Base-by-base conservation (phyloP, 2,888 invertebrate genomes). In the Meiosimyza decipiens region DNA sequence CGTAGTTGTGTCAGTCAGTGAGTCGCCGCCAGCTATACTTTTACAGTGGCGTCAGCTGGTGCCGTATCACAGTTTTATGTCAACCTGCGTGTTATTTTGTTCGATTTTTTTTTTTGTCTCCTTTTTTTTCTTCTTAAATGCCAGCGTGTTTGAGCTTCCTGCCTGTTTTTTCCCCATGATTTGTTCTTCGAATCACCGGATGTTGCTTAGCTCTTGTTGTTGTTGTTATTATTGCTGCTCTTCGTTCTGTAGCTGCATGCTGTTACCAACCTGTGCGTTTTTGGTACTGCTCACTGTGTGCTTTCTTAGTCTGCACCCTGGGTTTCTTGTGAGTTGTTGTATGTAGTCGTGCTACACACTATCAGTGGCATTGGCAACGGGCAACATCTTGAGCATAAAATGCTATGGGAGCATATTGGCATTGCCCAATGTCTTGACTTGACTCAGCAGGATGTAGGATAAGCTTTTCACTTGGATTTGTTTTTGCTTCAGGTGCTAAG, bases 11-110 rank as follows among this genome's bases (percentile, higher is more conserved):
- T 73, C 74, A 71, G 71, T 75, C 72, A 75, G 73, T 74, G 78
- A 77, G 76, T 74, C 47, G 49, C 18, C 18, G 64, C 6, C 49
- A 12, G 16, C 11, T 13, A 28, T 15, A 60, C 33, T 22, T 28
- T 49, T 22, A 33, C 69, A 52, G 49, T 59, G 72, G 75, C 71
- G 75, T 70, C 75, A 75, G 50, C 75, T 75, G 71, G 72, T 67
- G 22, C 50, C 66, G 70, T 49, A 49, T 70, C 71, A 67, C 55
- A 33, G 71, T 63, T 63, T 62, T 67, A 51, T 73, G 63, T 63
- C 63, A 63, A 70, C 70, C 70, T 62, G 40, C 40, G 54, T 54
- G 40, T 63, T 52, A 54, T 22, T 57, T 57, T 57, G n/a, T 28
- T 28, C 18, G 18, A 22, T 57, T 57, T 18, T 57, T 57, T 57